Base-by-base conservation (phyloP, 1,140 invertebrate species). In the Dufourea novaeangliae region DNA sequence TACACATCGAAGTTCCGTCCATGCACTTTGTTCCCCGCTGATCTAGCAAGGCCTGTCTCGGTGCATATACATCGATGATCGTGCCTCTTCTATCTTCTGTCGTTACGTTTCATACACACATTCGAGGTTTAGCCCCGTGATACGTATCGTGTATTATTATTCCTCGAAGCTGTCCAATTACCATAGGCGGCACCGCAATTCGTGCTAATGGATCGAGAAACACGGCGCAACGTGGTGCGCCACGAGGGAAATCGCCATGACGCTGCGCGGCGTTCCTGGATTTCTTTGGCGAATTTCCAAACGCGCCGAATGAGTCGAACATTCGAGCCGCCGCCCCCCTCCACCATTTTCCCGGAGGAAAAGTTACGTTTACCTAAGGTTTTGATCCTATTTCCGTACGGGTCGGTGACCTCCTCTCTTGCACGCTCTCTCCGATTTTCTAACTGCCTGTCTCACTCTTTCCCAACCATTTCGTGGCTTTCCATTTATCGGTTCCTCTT, bases 361-460 rank as follows among this genome's bases (percentile, higher is more conserved):
- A 88, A 90, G 88, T 89, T 87, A 83, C 86, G 87, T 90, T 91
- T 90, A 91, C 85, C 88, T 90, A 88, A 89, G 87, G 83, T 89
- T 90, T 89, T 89, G 79, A 88, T 85, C 87, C 89, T 89, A 90
- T 90, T 91, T 90, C 84, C 85, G 89, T 88, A 87, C 86, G 83
- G 87, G 88, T 90, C 89, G 82, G 63, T 78, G 90, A 90, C 88
- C 88, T 82, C 69, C 56, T 76, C 79, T 72, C 79, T 80, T 54
- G 61, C 68, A 22, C 37, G 34, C 52, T 70, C 41, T 69, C 68
- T 81, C 69, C 20, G 57, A 72, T 25, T 12, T 25, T 57, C n/a
- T 41, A 56, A 50, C 25, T 52, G 52, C 29, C 52, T 32, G 37
- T 69, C 63, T 71, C 46, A 14, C 12, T 71, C 25, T 39, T 4